phyloP scores from a whole-genome alignment of 1,140 invertebrate genomes.

The Drosophila sechellia region DNA sequence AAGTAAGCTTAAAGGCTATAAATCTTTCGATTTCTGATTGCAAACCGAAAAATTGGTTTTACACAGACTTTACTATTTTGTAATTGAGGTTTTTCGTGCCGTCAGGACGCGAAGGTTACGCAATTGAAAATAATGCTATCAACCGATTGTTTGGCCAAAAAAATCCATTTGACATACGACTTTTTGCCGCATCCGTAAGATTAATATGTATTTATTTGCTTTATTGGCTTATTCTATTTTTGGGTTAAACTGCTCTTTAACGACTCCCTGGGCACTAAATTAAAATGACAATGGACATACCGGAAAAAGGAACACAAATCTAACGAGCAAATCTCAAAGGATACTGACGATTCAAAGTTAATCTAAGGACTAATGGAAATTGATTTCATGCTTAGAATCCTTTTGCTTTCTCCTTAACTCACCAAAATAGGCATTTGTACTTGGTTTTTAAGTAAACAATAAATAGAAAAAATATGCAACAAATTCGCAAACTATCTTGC shows the following conservation, averaged over 20 bases:
- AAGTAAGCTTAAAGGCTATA: constrained; percentile 54
- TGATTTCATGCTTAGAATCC: constrained; percentile 45
- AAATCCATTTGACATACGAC: background rate
- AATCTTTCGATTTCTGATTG: constrained; percentile 26
- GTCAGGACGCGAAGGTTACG: background rate
- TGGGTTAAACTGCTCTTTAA: constrained; percentile 66
- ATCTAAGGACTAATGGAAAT: constrained; percentile 68
- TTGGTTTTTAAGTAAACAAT: background rate
- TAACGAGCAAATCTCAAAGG: constrained; percentile 35
- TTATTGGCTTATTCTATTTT: constrained; percentile 13
- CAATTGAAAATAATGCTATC: background rate
- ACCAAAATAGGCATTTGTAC: too few species aligned
- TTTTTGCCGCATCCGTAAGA: constrained; percentile 22
- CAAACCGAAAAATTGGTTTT: constrained; percentile 42
- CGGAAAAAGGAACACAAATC: constrained; percentile 22
- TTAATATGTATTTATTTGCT: constrained; percentile 17
- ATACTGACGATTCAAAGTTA: constrained; percentile 35
- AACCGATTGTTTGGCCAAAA: constrained; percentile 2
- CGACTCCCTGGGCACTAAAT: constrained; percentile 66
- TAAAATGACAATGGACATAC: constrained; percentile 9
- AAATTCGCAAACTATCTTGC: background rate
- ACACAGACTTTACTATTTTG: constrained; percentile 33
- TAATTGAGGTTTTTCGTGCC: constrained; percentile 19
- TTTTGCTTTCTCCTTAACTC: too few species aligned
- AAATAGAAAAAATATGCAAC: background rate